phyloP scores from a whole-genome alignment of 2,797 vertebrate species.

The Chloroceryle amazona region DNA sequence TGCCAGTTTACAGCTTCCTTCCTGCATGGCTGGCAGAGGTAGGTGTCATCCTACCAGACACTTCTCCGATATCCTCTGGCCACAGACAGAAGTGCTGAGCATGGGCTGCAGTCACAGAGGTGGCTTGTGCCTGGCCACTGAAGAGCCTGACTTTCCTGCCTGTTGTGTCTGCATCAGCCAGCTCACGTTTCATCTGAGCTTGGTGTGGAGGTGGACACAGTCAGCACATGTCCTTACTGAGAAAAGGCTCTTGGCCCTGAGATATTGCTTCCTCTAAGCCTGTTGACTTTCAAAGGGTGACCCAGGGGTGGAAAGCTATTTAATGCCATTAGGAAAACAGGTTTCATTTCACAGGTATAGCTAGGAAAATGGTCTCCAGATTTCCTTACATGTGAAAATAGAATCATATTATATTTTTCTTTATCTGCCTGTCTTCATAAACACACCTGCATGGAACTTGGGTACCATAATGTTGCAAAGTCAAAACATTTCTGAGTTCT shows the following conservation, averaged over 20 bases:
- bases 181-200: background rate
- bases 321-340: background rate
- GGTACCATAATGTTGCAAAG: background rate
- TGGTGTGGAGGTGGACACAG: background rate
- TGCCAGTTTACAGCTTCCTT: background rate
- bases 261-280: background rate
- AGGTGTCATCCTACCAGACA: background rate
- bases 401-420: background rate
- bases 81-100: fast-evolving
- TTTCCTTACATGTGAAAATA: background rate
- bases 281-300: background rate
- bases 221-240: background rate
- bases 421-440: background rate
- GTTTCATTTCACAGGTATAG: background rate
- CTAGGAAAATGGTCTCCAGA: background rate
- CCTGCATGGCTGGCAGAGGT: background rate
- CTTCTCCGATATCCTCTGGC: background rate
- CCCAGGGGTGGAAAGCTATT: background rate
- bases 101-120: background rate
- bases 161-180: background rate
- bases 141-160: background rate
- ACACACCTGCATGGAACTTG: background rate
- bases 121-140: fast-evolving
- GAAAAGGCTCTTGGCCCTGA: background rate
- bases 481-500: background rate